A percentile compares a stretch with the other conserved stretches of the same genome.
Conservation (phyloP, 1,140 invertebrate genomes). For the Kradibia gibbosae region DNA sequence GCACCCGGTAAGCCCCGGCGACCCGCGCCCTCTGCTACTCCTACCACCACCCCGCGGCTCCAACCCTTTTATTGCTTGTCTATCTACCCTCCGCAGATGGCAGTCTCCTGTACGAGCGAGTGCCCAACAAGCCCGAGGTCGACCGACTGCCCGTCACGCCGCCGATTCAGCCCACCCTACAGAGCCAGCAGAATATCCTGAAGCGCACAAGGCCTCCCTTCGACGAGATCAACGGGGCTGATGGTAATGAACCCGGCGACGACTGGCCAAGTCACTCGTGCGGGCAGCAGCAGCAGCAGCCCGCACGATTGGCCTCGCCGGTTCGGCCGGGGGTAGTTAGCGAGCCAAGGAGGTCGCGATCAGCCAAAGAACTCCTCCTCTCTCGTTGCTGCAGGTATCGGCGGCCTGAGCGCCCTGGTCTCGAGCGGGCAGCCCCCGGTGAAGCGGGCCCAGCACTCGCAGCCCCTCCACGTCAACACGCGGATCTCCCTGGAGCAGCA, state of each 20-base stretch:
- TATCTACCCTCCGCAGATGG: constrained; percentile 86
- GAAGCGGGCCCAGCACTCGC: constrained; percentile 79
- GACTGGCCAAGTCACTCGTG: no score
- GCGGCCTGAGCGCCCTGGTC: constrained; percentile 68
- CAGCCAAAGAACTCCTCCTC: no score
- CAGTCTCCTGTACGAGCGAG: constrained; percentile 86
- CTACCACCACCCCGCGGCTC: no score
- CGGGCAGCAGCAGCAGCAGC: no score
- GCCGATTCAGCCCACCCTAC: constrained; percentile 73
- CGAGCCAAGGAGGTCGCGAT: no score
- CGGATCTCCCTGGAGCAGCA: constrained; percentile 56
- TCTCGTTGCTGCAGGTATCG: constrained; percentile 67
- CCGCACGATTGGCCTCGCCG: no score
- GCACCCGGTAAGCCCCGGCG: constrained; percentile 77
- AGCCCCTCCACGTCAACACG: constrained; percentile 64
- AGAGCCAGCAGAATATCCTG: constrained; percentile 74
- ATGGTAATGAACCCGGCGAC: no score
- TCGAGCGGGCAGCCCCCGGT: constrained; percentile 79
- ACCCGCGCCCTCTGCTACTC: no score
- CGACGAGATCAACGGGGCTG: constrained; percentile 91
- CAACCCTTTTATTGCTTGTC: no score
- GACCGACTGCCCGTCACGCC: constrained; percentile 77
- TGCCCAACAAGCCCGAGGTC: constrained; percentile 84
- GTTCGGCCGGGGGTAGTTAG: no score
- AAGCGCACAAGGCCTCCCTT: constrained; percentile 81